Evolutionary conservation across 2,888 invertebrate genomes (phyloP).

Genomic region (Gastracanthus pulcherrimus): DNA sequence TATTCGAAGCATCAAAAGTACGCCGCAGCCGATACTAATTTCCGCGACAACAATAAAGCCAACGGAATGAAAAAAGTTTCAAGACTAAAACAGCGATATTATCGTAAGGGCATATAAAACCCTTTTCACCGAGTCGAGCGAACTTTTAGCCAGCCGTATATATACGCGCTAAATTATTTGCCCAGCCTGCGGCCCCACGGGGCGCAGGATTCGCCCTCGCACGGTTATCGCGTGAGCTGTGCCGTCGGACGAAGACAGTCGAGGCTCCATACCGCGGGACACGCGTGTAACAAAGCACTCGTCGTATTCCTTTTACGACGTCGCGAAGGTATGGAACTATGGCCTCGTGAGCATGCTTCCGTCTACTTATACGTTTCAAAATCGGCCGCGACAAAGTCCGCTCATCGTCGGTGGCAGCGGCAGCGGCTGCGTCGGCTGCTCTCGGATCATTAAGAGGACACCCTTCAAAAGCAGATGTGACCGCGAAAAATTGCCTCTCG

Average conservation of each 20-base stretch:
- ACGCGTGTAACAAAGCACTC: background rate
- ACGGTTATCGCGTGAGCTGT: too few species aligned
- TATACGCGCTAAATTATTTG: slow-evolving; percentile 3
- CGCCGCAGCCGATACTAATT: background rate
- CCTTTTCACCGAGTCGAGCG: background rate
- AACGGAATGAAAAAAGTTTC: slow-evolving; percentile 33
- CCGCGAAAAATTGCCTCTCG: slow-evolving; percentile 38
- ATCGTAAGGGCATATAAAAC: background rate
- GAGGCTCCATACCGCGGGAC: too few species aligned
- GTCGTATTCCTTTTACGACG: background rate
- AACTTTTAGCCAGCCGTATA: background rate
- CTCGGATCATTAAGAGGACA: background rate
- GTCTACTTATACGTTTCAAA: too few species aligned
- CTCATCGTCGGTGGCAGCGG: too few species aligned
- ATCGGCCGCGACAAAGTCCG: too few species aligned
- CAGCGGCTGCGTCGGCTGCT: too few species aligned
- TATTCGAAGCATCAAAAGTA: background rate
- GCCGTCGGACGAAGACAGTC: too few species aligned
- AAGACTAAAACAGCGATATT: background rate
- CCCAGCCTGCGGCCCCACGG: background rate
- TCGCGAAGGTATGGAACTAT: too few species aligned
- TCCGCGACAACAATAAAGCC: background rate
- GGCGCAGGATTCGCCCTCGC: too few species aligned
- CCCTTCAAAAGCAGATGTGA: slow-evolving; percentile 31
- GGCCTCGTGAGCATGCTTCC: too few species aligned